Base-by-base conservation (phyloP, 2,888 invertebrate species). In the Hydrotaea cyrtoneurina region DNA sequence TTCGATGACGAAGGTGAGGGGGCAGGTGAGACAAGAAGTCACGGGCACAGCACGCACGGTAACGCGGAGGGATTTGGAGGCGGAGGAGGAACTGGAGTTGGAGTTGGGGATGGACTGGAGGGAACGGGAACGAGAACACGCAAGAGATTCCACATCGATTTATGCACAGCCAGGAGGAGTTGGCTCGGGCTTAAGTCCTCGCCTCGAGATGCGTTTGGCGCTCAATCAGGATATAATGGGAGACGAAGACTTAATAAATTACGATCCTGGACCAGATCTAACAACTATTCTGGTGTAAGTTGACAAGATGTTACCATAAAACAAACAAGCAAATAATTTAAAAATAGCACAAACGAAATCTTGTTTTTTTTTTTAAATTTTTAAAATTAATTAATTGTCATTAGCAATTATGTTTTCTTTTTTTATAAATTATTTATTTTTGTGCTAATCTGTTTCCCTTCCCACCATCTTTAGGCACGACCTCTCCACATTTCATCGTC, bases 121-220 rank as follows among this genome's bases (percentile, higher is more conserved):
- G 71, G 75, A 50, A 73, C 53, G 53, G 62, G 84, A 69, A 64
- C 78, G 13, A 43, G 69, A 46, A 69, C 82, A 80, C 77, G 80
- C 74, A 50, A 83, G 69, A 85, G 74, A 76, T 88, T 93, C 85
- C 50, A 87, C 86, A 21, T 86, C 88, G 86, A 88, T n/a, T 85
- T 88, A 80, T 90, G 89, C 81, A 89, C 87, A 84, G 86, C 77
- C 88, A 86, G 85, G 88, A 73, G 86, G 86, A 88, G 88, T 84
- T 92, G 92, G 91, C 86, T 91, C 91, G 89, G 91, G 91, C 84
- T 94, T 95, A 93, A 94, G 93, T 92, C 94, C 95, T 90, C 94
- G 94, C 88, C 94, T 94, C 92, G 95, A 95, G 93, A 95, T 95
- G 94, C 94, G 94, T 81, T 92, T 95, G 90, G 94, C 94, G 13